Base-by-base conservation (phyloP, 2,113 vertebrate species). In the Phyllostomus hastatus region DNA sequence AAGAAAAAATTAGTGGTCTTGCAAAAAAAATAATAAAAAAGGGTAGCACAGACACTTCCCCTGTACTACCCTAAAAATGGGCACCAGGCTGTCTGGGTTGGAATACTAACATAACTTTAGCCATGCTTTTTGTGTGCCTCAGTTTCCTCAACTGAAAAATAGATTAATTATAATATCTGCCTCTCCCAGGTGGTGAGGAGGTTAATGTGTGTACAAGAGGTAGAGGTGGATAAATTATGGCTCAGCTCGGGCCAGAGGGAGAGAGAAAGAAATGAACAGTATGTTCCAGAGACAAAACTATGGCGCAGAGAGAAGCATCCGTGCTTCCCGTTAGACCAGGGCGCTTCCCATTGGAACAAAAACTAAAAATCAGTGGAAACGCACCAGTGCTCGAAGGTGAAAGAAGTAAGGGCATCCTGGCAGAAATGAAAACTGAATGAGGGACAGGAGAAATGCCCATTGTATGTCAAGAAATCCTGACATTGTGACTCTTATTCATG, bases 51-150 rank as follows among this genome's bases (percentile, higher is more conserved):
- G 17, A 20, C 54, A 57, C 54, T 57, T 57, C 54, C 7, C 54
- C 54, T 94, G 89, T n/a, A 81, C 92, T 89, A 15, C 31, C 83
- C 50, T 93, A 35, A 92, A 95, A 90, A 50, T 38, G 48, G 41
- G 20, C 79, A 35, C 12, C 19, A 20, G 41, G 54, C 4, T 84
- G 1, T 41, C 64, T 80, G n/a, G 38, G 54, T 59, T 92, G 54
- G n/a, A 92, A 88, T 59, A 75, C 15, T 48, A 35, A 75, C 43
- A 83, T 90, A 20, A 75, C 11, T 84, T 88, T 41, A 80, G 57
- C 38, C 61, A 67, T 72, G 52, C 10, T 59, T 97, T 96, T 11
- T 64, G 28, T 64, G 31, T 26, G 61, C 61, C 61, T 64, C 28
- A 31, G 46, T 85, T 89, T 89, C 31, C 38, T 91, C 43, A 67